A percentile compares a stretch with the other conserved stretches of the same genome.
Conservation (phyloP, 2,113 vertebrate species). For the Lipophrys pholis region DNA sequence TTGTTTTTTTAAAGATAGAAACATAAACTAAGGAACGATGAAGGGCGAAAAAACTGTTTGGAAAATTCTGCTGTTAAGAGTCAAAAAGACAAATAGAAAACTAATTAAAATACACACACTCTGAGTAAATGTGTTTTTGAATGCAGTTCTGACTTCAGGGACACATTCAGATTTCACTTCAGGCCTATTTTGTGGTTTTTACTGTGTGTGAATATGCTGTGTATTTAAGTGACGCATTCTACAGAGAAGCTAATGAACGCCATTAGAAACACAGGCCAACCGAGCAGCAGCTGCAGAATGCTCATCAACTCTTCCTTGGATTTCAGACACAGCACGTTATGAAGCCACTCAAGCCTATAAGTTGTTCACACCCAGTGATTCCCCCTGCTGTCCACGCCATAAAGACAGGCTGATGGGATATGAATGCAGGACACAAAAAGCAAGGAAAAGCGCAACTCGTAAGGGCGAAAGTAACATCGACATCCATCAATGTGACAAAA, state of each 20-base stretch:
- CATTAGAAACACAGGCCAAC: conserved; percentile 61
- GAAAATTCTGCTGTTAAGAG: too few relatives aligned
- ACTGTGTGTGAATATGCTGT: conserved; percentile 1
- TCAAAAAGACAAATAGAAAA: too few relatives aligned
- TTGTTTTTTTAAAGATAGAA: too few relatives aligned
- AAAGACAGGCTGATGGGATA: conserved; percentile 33
- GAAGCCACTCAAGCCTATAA: conserved; percentile 72
- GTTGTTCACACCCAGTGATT: conserved; percentile 59
- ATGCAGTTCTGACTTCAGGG: too few relatives aligned
- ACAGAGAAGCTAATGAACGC: conserved; percentile 78
- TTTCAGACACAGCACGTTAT: conserved; percentile 30
- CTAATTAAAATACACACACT: too few relatives aligned
- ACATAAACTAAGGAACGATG: too few relatives aligned
- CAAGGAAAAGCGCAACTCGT: not conserved
- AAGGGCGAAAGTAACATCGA: conserved; percentile 25
- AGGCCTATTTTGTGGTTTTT: too few relatives aligned
- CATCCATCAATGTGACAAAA: conserved; percentile 10
- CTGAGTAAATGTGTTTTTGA: too few relatives aligned
- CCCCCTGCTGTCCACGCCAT: conserved; percentile 33
- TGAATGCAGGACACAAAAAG: conserved; percentile 8
- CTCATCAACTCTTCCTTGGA: conserved; percentile 48
- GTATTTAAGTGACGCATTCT: conserved; percentile 81
- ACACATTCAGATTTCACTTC: too few relatives aligned
- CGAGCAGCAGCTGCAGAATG: conserved; percentile 63
- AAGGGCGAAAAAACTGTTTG: too few relatives aligned